Percentiles rank a stretch among this genome's conserved stretches.
These are phyloP conservation scores for Heteromormyrus szaboi DNA, from an alignment of 2,797 vertebrate genomes.

Conservation along the genomic window DNA sequence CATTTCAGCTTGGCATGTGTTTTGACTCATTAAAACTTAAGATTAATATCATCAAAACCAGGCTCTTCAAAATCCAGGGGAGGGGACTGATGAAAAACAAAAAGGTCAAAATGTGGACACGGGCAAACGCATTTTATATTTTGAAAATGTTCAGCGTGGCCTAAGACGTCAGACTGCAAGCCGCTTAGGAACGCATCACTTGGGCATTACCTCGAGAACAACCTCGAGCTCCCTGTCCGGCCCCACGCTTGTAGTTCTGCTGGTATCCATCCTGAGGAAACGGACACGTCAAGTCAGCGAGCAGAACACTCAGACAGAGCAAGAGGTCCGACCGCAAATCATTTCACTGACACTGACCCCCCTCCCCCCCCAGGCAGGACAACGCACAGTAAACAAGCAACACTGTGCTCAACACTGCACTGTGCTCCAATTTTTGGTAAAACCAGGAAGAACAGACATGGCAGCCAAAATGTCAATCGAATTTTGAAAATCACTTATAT, in stretches of 20 bases:
- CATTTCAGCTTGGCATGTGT: constrained; percentile 52
- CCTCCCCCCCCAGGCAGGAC: not conserved
- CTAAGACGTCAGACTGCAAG: constrained; percentile 53
- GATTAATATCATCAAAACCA: constrained; percentile 26
- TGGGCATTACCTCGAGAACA: constrained; percentile 82
- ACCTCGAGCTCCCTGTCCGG: constrained; percentile 88
- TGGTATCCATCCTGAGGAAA: constrained; percentile 87
- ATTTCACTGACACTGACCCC: not conserved
- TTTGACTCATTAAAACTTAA: constrained; percentile 48
- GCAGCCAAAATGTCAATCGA: not conserved
- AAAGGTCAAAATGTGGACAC: constrained; percentile 45
- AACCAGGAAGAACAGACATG: not conserved
- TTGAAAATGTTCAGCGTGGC: constrained; percentile 63
- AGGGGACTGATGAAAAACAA: constrained; percentile 39
- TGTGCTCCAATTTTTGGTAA: not conserved
- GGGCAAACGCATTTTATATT: constrained; percentile 54
- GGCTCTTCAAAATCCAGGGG: constrained; percentile 45
- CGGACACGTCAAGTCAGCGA: not conserved
- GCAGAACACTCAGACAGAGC: not conserved
- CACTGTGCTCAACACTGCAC: not conserved
- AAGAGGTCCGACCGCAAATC: not conserved
- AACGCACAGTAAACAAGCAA: not conserved
- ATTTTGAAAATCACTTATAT: not conserved
- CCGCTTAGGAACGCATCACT: constrained; percentile 65
- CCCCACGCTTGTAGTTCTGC: constrained; percentile 92